A percentile compares a stretch with the other conserved stretches of the same genome.
Evolutionary conservation across 1,140 invertebrate species (phyloP).

Genomic region (Philopotamus ludificatus): DNA sequence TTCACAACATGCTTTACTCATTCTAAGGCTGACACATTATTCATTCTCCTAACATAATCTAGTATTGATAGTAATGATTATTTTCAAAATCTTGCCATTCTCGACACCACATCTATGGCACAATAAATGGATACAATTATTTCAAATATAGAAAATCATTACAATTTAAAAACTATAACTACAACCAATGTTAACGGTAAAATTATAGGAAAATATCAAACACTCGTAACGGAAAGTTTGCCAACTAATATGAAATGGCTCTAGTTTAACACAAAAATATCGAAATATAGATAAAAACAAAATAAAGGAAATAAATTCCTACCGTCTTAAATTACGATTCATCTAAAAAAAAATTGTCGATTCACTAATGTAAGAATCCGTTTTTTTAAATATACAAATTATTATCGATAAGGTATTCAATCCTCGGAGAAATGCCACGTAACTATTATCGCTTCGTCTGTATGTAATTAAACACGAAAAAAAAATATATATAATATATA

Average conservation of each 20-base stretch:
- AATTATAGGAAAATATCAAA: constrained; percentile 22
- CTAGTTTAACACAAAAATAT: not conserved
- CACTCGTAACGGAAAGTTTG: constrained; percentile 32
- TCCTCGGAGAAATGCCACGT: too few species aligned
- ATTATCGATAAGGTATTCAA: not conserved
- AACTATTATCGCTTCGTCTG: too few species aligned
- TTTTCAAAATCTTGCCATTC: constrained; percentile 28
- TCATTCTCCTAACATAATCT: constrained; percentile 38
- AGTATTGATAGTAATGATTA: constrained; percentile 36
- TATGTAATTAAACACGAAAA: too few species aligned
- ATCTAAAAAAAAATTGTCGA: not conserved
- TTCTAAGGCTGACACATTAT: constrained; percentile 40
- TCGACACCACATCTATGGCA: constrained; percentile 35
- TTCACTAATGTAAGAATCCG: constrained; percentile 3
- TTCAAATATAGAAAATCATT: constrained; percentile 20
- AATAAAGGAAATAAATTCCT: not conserved
- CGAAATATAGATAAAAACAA: not conserved
- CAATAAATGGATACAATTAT: constrained; percentile 22
- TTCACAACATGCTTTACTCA: constrained; percentile 42
- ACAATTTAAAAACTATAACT: constrained; percentile 34
- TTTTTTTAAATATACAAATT: not conserved
- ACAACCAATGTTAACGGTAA: constrained; percentile 26
- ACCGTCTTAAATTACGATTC: too few species aligned
- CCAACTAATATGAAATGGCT: not conserved
- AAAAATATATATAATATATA: not conserved